Evolutionary conservation across 2,797 vertebrate genomes (phyloP).

Genomic region (Phrynocephalus guinanensis): DNA sequence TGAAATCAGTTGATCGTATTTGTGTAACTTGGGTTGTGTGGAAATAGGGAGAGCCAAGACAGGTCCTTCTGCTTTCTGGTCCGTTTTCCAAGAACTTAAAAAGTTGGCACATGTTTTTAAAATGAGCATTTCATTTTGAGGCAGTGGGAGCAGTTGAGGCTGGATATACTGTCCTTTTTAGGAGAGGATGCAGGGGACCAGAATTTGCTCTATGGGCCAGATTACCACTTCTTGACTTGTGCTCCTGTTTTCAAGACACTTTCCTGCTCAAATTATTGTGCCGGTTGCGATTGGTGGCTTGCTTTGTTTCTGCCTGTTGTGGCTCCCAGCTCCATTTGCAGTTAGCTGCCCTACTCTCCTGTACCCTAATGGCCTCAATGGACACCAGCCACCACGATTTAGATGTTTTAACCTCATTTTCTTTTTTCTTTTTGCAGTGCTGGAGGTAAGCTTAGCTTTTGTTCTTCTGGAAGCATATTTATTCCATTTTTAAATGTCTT

Average conservation of each 20-base stretch:
- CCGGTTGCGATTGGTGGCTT: neutral
- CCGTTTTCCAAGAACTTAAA: neutral
- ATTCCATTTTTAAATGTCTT: conserved; percentile 42
- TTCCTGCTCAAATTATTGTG: neutral
- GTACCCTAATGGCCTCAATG: neutral
- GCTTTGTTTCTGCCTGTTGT: neutral
- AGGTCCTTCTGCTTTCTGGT: neutral
- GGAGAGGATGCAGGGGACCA: neutral
- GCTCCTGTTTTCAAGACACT: neutral
- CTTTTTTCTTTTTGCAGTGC: neutral
- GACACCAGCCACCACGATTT: neutral
- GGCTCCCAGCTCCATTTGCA: neutral
- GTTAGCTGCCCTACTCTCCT: neutral
- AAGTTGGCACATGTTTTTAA: neutral
- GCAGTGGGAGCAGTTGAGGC: too few species aligned
- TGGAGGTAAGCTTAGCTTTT: neutral
- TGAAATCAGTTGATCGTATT: too few species aligned
- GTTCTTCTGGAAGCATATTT: conserved; percentile 48
- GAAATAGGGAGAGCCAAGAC: neutral
- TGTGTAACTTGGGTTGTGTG: neutral
- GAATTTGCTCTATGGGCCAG: neutral
- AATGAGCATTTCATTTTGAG: neutral
- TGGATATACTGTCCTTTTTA: too few species aligned
- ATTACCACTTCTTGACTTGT: neutral
- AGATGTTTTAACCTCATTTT: neutral